Conservation (phyloP, 1,140 invertebrate species). For the Caerostris darwini region DNA sequence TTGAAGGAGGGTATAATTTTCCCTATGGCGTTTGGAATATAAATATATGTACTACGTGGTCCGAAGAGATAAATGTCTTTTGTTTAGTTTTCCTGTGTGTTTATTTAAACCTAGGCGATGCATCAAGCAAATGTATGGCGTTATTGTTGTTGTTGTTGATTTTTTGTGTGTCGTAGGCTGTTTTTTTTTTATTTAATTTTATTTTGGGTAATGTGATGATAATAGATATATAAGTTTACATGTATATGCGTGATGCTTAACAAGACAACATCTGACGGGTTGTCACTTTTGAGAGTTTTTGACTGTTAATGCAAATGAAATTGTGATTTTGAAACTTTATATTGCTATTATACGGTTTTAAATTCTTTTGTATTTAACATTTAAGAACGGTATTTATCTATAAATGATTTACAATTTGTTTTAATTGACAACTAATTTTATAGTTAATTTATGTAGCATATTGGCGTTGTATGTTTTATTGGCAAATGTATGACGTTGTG, state of each 20-base stretch:
- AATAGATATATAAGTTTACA: background rate
- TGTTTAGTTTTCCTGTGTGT: background rate
- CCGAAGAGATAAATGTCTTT: conserved; percentile 9
- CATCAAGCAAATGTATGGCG: background rate
- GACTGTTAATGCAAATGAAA: background rate
- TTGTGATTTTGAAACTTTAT: background rate
- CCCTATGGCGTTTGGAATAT: conserved; percentile 9
- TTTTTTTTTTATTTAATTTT: no score
- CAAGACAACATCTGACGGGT: no score
- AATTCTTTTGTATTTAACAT: no score
- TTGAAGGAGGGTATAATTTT: conserved; percentile 11
- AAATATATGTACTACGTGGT: background rate
- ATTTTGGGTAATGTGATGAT: background rate
- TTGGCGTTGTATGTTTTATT: no score
- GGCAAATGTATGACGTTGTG: background rate
- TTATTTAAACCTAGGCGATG: background rate
- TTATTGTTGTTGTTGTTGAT: background rate
- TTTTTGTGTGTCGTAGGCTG: background rate
- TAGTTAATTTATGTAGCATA: no score
- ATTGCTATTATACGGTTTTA: no score
- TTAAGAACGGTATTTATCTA: no score
- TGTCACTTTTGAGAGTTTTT: background rate
- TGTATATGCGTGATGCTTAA: no score
- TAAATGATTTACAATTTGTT: no score
- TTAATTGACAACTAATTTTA: no score